These are phyloP conservation scores for Darevskia mixta DNA, from an alignment of 2,797 vertebrate genomes.

Conservation along the genomic window DNA sequence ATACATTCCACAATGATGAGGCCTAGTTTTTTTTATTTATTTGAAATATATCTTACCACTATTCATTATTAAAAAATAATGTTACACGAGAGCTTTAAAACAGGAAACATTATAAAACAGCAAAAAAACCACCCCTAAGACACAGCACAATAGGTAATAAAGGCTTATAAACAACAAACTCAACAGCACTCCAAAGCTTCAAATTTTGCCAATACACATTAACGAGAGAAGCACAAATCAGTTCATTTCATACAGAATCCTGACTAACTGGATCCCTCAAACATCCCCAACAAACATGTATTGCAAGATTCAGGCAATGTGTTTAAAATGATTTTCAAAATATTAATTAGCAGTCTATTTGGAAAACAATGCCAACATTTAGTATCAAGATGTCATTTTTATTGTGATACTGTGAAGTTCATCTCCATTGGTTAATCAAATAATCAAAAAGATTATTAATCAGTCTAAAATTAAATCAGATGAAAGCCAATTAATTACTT, in stretches of 20 bases:
- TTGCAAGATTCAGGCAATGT: not conserved
- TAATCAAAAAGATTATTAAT: slow-evolving; percentile 25
- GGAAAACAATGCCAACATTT: slow-evolving; percentile 12
- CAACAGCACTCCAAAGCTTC: not conserved
- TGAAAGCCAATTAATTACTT: slow-evolving; percentile 31
- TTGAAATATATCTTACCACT: too few species aligned
- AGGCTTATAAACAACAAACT: too few species aligned
- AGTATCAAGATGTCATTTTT: slow-evolving; percentile 6
- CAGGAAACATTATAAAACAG: too few species aligned
- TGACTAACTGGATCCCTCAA: not conserved
- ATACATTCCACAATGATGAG: not conserved
- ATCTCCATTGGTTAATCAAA: slow-evolving; percentile 25
- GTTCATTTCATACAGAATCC: not conserved
- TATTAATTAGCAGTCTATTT: slow-evolving; percentile 12
- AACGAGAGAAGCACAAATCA: not conserved
- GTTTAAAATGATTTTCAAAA: not conserved
- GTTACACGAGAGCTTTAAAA: too few species aligned
- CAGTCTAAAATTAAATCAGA: slow-evolving; percentile 25
- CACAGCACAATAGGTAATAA: too few species aligned
- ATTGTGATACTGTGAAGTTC: slow-evolving; percentile 15
- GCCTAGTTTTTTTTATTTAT: not conserved
- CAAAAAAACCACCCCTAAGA: too few species aligned
- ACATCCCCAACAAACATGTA: not conserved
- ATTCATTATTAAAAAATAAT: too few species aligned
- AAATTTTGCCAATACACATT: not conserved